phyloP scores from a whole-genome alignment of 53 echinoderm and acorn worm genomes.

The Holothuria scabra region DNA sequence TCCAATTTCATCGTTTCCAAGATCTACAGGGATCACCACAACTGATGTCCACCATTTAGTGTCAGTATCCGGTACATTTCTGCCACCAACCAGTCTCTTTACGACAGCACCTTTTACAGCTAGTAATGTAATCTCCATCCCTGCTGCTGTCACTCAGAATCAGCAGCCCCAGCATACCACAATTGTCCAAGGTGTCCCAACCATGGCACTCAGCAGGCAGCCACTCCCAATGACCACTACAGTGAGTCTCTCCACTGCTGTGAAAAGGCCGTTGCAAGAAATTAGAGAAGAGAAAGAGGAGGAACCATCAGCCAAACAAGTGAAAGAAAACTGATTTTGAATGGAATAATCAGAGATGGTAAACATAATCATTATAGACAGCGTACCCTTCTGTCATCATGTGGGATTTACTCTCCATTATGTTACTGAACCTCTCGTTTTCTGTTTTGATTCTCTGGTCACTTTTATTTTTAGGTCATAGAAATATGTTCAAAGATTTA shows the following conservation, averaged over 20 bases:
- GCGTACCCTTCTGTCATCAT: too few species aligned
- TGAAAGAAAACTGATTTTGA: slow-evolving; percentile 28
- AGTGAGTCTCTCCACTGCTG: slow-evolving; percentile 42
- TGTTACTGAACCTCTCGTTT: neutral
- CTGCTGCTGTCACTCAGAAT: slow-evolving; percentile 15
- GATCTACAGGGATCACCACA: slow-evolving; percentile 8
- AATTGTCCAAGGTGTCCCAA: neutral
- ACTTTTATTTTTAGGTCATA: too few species aligned
- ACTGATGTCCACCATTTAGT: slow-evolving; percentile 74
- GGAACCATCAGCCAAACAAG: slow-evolving; percentile 40
- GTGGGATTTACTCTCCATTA: too few species aligned
- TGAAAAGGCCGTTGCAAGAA: slow-evolving; percentile 85
- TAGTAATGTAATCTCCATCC: slow-evolving; percentile 51
- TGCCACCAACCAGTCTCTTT: slow-evolving; percentile 80
- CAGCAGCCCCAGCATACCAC: slow-evolving; percentile 19
- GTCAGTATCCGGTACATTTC: slow-evolving; percentile 87
- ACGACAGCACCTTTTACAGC: slow-evolving; percentile 49
- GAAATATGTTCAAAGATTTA: too few species aligned
- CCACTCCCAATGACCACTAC: slow-evolving; percentile 6
- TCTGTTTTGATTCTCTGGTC: neutral
- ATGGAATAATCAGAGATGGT: slow-evolving; percentile 15
- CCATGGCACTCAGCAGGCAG: slow-evolving; percentile 34
- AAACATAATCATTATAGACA: neutral
- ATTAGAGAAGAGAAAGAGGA: slow-evolving; percentile 76
- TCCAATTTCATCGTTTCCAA: slow-evolving; percentile 37